Base-by-base conservation (phyloP, 2,113 vertebrate species). In the Gallinago paraguaiae region DNA sequence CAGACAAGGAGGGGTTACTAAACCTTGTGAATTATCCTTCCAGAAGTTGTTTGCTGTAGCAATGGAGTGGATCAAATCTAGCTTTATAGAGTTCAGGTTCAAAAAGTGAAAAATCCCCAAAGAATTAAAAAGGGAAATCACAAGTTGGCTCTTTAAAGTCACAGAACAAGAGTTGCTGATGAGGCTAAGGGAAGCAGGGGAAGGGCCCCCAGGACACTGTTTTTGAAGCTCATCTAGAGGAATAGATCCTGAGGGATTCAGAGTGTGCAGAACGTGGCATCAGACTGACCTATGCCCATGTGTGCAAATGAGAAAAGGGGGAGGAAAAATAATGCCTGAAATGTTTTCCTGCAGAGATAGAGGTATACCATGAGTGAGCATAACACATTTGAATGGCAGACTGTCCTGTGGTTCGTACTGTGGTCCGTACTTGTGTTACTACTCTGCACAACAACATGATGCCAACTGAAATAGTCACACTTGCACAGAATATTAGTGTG, bases 381-480 rank as follows among this genome's bases (percentile, higher is more conserved):
- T 22, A 51, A 45, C 9, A 1, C 7, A 12, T 59, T 81, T 0
- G 0, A 27, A 30, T 1, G 10, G 20, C 54, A 86, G 27, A n/a
- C 8, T 65, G 22, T 11, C 12, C 33, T 3, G 1, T n/a, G 45
- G 18, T 65, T 88, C 77, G 17, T 54, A 23, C 25, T 18, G 41
- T 23, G 28, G 4, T 10, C 5, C 22, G 25, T 25, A 27, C 51
- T 50, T 4, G 0, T 30, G 23, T 30, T 51, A 74, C 43, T 41
- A 7, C 24, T 69, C 50, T 30, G 28, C 54, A 69, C 35, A 90
- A 20, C 48, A 31, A 46, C 0, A 0, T 18, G 10, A 20, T 33
- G 35, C 33, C 37, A 72, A 35, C 17, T 14, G 48, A 56, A 86
- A 53, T 33, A 51, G 22, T 15, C 43, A 53, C 14, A 7, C 22